Base-by-base conservation (phyloP, 2,797 vertebrate species). In the Adelosebastes latens region DNA sequence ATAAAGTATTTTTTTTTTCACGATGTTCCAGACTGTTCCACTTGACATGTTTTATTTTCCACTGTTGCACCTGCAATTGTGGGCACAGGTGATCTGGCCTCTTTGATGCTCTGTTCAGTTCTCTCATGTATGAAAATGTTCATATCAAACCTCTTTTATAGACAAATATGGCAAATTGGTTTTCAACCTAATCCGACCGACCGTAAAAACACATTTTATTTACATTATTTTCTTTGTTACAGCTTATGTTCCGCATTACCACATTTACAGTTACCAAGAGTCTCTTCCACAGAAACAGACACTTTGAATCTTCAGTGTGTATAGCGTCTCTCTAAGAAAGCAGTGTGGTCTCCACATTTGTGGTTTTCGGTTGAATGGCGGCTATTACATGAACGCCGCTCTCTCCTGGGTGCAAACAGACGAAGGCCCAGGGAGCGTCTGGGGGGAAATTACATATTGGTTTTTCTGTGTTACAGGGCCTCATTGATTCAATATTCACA, bases 401-500 rank as follows among this genome's bases (percentile, higher is more conserved):
- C 53, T 87, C 92, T 90, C 79, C 24, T 77, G 84, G 85, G 80
- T 80, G 81, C 86, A 82, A 81, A 88, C 68, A 79, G 79, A 83
- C 60, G 2, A 85, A 71, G 66, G 72, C 72, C 80, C 65, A 64
- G 58, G 58, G 77, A 84, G 78, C 46, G 77, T 90, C 83, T 83
- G 55, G 81, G 87, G 84, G 82, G 81, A 86, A 90, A 90, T 90
- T 85, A 89, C 90, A 87, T 91, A 91, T 92, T 87, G 90, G 70
- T 91, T 93, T 87, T 89, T 88, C 85, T 84, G 65, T 87, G 83
- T 81, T 84, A 78, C 85, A 79, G 84, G 78, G 89, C 85, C 77
- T 85, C 83, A 88, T 91, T 92, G 90, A 94, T 93, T 92, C 85
- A 92, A 91, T 92, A 93, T 92, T 92, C 88, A 91, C 76, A 88